phyloP scores from a whole-genome alignment of 2,888 invertebrate species.

The Protodeltote pygarga region DNA sequence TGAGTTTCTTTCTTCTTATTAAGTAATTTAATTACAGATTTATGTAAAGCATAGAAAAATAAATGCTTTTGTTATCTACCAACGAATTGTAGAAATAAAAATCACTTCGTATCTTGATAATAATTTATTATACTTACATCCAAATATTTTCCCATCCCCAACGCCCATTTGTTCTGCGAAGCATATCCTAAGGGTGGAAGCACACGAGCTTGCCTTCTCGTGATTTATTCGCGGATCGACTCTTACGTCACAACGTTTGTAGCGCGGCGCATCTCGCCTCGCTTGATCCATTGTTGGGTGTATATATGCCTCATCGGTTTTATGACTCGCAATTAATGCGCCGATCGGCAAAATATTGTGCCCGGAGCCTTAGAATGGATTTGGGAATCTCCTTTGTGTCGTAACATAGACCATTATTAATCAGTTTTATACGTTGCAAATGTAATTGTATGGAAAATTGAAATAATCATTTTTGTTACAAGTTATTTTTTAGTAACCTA shows the following conservation, averaged over 20 bases:
- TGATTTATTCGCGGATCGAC: constrained; percentile 73
- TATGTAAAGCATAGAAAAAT: too few relatives aligned
- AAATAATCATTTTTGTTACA: constrained; percentile 2
- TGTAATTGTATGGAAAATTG: constrained; percentile 20
- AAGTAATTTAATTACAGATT: too few relatives aligned
- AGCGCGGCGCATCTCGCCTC: constrained; percentile 63
- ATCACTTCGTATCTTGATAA: constrained; percentile 1
- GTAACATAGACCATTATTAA: constrained; percentile 24
- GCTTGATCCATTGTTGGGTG: constrained; percentile 59
- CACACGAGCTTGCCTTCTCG: constrained; percentile 71
- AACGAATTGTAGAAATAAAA: too few relatives aligned
- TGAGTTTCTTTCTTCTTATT: not conserved
- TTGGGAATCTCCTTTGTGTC: constrained; percentile 27
- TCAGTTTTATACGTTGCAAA: constrained; percentile 15
- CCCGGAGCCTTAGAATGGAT: constrained; percentile 54
- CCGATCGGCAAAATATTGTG: constrained; percentile 71
- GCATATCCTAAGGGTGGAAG: constrained; percentile 58
- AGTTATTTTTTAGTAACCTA: too few relatives aligned
- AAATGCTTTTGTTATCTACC: too few relatives aligned
- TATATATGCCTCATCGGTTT: constrained; percentile 75
- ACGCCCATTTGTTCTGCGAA: constrained; percentile 45
- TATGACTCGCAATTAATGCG: constrained; percentile 77
- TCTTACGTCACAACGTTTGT: constrained; percentile 71
- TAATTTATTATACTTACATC: constrained; percentile 15
- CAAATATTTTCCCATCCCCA: constrained; percentile 20